These are phyloP conservation scores for Poeciliopsis infans DNA, from an alignment of 2,797 vertebrate species.

Conservation along the genomic window DNA sequence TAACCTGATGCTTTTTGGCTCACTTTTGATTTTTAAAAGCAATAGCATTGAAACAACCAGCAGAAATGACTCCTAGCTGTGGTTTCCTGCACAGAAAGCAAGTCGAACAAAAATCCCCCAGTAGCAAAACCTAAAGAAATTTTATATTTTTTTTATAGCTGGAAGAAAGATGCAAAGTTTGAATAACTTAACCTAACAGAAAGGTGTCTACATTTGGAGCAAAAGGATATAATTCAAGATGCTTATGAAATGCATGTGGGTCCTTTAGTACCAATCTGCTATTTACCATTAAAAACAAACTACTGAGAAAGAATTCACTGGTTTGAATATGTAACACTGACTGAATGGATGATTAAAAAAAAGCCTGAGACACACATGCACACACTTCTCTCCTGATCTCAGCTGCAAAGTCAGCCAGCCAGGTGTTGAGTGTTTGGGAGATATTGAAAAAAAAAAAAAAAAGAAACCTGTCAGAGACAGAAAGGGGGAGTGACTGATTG, in stretches of 20 bases:
- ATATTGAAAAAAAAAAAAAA: constrained; percentile 59
- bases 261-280: constrained; percentile 14
- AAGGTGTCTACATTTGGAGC: background rate
- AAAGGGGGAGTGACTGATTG: constrained; percentile 64
- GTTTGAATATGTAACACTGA: constrained; percentile 65
- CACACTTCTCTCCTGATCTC: constrained; percentile 67
- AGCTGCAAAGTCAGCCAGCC: constrained; percentile 76
- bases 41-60: background rate
- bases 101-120: background rate
- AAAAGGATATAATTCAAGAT: background rate
- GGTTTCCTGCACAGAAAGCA: background rate
- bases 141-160: background rate
- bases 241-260: background rate
- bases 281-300: constrained; percentile 42
- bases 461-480: constrained; percentile 59
- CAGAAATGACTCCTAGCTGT: background rate
- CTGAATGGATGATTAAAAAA: constrained; percentile 74
- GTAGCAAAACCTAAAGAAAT: background rate
- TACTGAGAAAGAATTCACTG: constrained; percentile 60
- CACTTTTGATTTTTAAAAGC: background rate
- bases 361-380: constrained; percentile 53
- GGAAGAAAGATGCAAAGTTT: background rate
- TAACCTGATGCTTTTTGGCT: background rate
- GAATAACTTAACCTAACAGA: background rate
- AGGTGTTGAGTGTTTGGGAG: constrained; percentile 78